Percentiles rank a stretch among this genome's conserved stretches.
Conservation (phyloP, 2,113 vertebrate species). For the Peromyscus californicus region DNA sequence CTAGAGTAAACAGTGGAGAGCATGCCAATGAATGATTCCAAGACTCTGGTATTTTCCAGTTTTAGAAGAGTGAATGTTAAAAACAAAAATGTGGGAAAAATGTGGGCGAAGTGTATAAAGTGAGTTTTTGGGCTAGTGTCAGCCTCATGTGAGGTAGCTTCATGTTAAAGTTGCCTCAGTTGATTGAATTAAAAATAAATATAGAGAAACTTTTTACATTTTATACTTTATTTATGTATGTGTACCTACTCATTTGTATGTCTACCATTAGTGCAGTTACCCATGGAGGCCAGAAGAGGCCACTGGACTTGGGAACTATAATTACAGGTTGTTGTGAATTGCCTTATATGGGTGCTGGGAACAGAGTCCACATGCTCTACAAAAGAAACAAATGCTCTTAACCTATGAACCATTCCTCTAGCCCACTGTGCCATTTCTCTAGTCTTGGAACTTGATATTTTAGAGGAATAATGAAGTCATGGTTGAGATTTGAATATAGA, state of each 20-base stretch:
- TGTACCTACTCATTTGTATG: background rate
- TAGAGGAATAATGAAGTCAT: background rate
- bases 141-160: background rate
- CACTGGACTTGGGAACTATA: too few species aligned
- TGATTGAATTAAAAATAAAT: background rate
- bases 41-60: constrained; percentile 32
- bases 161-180: background rate
- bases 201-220: constrained; percentile 9
- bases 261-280: background rate
- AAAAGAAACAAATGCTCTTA: background rate
- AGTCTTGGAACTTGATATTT: background rate
- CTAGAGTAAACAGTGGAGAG: constrained; percentile 47
- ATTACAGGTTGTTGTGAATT: background rate
- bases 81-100: background rate
- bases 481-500: background rate
- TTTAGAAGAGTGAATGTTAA: constrained; percentile 60
- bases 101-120: constrained; percentile 1
- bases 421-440: too few species aligned
- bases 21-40: constrained; percentile 55
- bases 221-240: background rate
- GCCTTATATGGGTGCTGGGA: background rate
- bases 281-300: background rate
- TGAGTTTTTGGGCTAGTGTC: background rate
- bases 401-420: background rate
- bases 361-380: too few species aligned